These are phyloP conservation scores for Mareca penelope DNA, from an alignment of 2,797 vertebrate genomes.

Conservation along the genomic window DNA sequence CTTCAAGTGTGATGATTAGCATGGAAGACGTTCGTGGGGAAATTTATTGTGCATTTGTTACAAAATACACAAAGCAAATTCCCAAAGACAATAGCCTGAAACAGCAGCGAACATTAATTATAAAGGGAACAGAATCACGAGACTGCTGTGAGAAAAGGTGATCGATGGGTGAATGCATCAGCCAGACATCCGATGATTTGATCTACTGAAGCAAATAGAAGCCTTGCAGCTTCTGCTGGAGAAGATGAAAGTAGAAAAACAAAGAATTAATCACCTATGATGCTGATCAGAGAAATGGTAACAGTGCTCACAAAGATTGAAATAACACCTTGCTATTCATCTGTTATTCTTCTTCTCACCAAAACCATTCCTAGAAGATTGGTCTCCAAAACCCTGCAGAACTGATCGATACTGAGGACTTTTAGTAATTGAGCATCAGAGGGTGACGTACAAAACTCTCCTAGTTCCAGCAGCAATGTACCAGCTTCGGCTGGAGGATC, in stretches of 20 bases:
- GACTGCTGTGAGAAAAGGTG: not conserved
- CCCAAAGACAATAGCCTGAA: constrained; percentile 51
- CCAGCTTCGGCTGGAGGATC: not conserved
- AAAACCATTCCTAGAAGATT: not conserved
- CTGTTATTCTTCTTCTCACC: not conserved
- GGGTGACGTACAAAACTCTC: not conserved
- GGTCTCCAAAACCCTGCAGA: not conserved
- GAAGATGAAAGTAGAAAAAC: constrained; percentile 1
- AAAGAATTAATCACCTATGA: not conserved
- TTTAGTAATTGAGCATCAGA: not conserved
- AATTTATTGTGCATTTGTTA: constrained; percentile 33
- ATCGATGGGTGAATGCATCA: constrained; percentile 3
- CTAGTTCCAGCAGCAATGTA: not conserved
- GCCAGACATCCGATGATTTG: constrained; percentile 8
- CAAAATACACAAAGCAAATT: not conserved
- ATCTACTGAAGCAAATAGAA: constrained; percentile 4
- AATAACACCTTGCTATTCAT: constrained; percentile 16
- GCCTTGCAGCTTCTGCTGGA: not conserved
- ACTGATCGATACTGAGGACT: not conserved
- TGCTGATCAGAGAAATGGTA: not conserved
- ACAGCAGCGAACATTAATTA: not conserved
- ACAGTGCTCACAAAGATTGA: not conserved
- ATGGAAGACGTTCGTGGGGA: constrained; percentile 22
- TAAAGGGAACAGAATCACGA: not conserved
- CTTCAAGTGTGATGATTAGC: not conserved